These are phyloP conservation scores for Sarcophaga subvicina DNA, from an alignment of 2,888 invertebrate genomes.

Conservation along the genomic window DNA sequence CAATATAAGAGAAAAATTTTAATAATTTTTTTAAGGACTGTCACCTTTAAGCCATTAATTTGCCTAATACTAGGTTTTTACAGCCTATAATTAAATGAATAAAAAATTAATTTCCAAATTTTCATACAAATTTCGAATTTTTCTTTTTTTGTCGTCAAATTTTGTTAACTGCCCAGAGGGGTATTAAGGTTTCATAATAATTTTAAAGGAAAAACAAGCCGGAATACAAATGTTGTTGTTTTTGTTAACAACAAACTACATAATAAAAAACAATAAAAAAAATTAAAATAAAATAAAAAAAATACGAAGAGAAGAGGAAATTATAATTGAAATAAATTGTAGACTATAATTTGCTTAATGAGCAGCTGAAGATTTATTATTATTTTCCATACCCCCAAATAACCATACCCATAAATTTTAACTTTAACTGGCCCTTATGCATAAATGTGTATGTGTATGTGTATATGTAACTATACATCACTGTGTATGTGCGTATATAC, in stretches of 20 bases:
- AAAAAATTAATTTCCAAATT: background rate
- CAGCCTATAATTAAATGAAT: background rate
- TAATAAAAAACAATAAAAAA: conserved; percentile 6
- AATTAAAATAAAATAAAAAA: conserved; percentile 56
- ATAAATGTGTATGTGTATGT: background rate
- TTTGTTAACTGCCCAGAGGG: background rate
- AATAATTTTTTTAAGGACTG: background rate
- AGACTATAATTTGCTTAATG: conserved; percentile 79
- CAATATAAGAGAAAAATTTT: background rate
- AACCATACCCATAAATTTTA: background rate
- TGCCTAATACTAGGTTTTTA: background rate
- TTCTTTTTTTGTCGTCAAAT: background rate
- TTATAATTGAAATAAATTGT: conserved; percentile 74
- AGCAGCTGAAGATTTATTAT: conserved; percentile 79
- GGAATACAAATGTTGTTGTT: background rate
- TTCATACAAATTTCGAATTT: background rate
- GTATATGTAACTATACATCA: background rate
- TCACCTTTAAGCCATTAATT: background rate
- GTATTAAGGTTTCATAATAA: background rate
- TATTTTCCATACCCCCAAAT: conserved; percentile 64
- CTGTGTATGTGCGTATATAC: background rate
- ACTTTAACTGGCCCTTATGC: background rate
- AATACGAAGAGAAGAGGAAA: conserved; percentile 69
- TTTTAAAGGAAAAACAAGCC: background rate
- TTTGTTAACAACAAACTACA: background rate